Evolutionary conservation across 2,797 vertebrate genomes (phyloP).

Genomic region (Myoxocephalus aenaeus): DNA sequence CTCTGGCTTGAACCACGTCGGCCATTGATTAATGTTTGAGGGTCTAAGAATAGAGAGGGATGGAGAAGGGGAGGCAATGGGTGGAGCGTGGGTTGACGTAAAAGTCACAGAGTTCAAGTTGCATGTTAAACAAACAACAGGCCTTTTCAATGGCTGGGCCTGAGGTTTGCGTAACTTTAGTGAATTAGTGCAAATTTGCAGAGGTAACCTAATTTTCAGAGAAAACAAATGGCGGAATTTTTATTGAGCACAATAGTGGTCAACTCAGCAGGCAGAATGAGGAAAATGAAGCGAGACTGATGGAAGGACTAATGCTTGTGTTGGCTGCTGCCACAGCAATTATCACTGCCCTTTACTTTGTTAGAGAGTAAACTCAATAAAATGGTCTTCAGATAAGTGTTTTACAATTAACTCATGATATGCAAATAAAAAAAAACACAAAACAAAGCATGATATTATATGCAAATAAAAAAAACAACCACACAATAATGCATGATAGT

Average conservation of each 20-base stretch:
- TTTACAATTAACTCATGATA: not conserved
- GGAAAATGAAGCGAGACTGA: conserved; percentile 79
- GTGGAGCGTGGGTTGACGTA: conserved; percentile 57
- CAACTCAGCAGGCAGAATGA: conserved; percentile 61
- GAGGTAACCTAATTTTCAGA: conserved; percentile 84
- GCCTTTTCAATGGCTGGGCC: conserved; percentile 71
- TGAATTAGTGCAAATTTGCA: conserved; percentile 86
- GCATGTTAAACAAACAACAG: conserved; percentile 84
- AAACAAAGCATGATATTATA: too few species aligned
- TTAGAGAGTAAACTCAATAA: conserved; percentile 31
- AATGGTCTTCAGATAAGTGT: not conserved
- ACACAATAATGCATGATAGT: too few species aligned
- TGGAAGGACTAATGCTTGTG: conserved; percentile 78
- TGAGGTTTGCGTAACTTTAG: conserved; percentile 79
- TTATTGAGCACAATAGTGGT: conserved; percentile 79
- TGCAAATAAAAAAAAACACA: not conserved
- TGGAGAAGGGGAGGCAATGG: conserved; percentile 22
- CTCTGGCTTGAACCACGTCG: conserved; percentile 29
- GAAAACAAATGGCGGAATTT: conserved; percentile 85
- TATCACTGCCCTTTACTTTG: conserved; percentile 52
- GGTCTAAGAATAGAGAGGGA: conserved; percentile 50
- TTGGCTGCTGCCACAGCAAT: conserved; percentile 68
- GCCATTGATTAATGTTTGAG: conserved; percentile 37
- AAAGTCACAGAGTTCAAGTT: conserved; percentile 80
- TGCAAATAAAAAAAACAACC: not conserved